Base-by-base conservation (phyloP, 2,113 vertebrate genomes). In the Brachirus orientalis region DNA sequence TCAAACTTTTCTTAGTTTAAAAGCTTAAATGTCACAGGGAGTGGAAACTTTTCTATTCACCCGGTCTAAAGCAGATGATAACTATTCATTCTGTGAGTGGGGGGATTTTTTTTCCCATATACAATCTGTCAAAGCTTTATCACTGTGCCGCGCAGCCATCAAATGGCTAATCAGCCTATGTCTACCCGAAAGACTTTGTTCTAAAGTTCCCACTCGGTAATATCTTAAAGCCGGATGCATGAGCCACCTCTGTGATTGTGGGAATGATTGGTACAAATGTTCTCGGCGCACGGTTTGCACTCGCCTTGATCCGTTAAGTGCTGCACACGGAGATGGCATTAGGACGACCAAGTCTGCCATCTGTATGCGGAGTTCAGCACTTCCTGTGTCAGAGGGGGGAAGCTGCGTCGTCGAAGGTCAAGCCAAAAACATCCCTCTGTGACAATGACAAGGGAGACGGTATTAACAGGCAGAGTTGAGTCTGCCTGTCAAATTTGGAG, bases 311-410 rank as follows among this genome's bases (percentile, higher is more conserved):
- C 47, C 56, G 53, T 51, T 79, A 80, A 85, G 74, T 78, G 75
- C 77, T 88, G 57, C 22, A 40, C 45, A 10, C 28, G 69, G 60
- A 82, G 80, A 78, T 68, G 19, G 51, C 57, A 17, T 51, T 54
- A 56, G 81, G 74, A 71, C 6, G 52, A 72, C 69, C 45, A 46
- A 63, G 58, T 22, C 63, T 16, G 63, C 85, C 77, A 91, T 90
- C 83, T 83, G 89, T 80, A 90, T 90, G 88, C 89, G 77, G 79
- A 81, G 86, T 68, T 80, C 72, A 78, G 59, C 77, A 75, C 74
- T 89, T 92, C 90, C 87, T 89, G 85, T 82, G 77, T 52, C 14
- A 28, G 22, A 44, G 36, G 53, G 72, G 63, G 68, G 55, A 81
- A 79, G 70, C 73, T 65, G 79, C 47, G 73, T 64, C 83, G 74